Conservation (phyloP, 2,888 invertebrate species). For the Lepidochrysops patricia region DNA sequence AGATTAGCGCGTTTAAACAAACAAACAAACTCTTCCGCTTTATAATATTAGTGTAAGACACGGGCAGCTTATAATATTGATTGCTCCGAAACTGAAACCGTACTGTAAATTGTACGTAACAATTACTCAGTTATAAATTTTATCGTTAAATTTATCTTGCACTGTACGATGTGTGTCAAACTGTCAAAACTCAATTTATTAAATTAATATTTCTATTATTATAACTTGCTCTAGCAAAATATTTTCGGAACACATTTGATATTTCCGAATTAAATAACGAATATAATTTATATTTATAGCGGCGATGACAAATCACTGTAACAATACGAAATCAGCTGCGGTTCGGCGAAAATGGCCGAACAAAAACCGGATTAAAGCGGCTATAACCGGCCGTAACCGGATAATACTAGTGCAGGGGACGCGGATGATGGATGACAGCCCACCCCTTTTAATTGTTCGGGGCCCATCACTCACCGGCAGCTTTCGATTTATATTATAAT, state of each 20-base stretch:
- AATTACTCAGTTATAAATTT: too few relatives aligned
- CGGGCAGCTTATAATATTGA: too few relatives aligned
- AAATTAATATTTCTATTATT: background rate
- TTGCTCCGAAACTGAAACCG: too few relatives aligned
- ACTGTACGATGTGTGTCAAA: background rate
- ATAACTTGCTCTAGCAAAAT: background rate
- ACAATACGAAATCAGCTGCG: slow-evolving; percentile 23
- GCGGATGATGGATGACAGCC: slow-evolving; percentile 59
- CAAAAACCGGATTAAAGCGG: slow-evolving; percentile 60
- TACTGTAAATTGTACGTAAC: too few relatives aligned
- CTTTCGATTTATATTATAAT: slow-evolving; percentile 73
- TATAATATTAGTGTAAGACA: too few relatives aligned
- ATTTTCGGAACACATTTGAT: background rate
- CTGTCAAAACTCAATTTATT: background rate
- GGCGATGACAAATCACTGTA: slow-evolving; percentile 16
- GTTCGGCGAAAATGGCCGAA: slow-evolving; percentile 41
- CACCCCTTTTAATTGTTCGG: slow-evolving; percentile 70
- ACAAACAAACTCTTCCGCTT: too few relatives aligned
- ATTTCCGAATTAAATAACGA: background rate
- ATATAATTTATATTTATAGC: background rate
- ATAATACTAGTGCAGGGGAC: slow-evolving; percentile 66
- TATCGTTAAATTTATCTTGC: background rate
- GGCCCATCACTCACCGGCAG: slow-evolving; percentile 54
- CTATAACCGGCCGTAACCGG: slow-evolving; percentile 50
- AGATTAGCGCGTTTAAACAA: too few relatives aligned